A percentile compares a stretch with the other conserved stretches of the same genome.
Evolutionary conservation across 2,888 invertebrate species (phyloP).

Genomic region (Scaptomyza tumidula): DNA sequence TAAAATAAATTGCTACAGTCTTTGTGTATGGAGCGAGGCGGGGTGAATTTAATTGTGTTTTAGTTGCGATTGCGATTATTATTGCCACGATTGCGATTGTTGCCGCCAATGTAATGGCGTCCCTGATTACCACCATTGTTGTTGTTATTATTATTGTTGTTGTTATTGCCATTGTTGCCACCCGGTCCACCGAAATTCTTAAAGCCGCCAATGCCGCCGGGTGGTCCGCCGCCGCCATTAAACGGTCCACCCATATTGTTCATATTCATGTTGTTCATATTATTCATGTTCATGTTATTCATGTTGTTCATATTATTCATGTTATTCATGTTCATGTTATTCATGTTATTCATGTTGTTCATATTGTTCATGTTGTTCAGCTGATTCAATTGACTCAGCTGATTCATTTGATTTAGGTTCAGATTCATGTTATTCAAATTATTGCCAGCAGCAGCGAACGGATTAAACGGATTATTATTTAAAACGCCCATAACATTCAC

Average conservation of each 20-base stretch:
- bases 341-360: slow-evolving; percentile 49
- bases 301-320: slow-evolving; percentile 36
- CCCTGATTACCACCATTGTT: slow-evolving; percentile 41
- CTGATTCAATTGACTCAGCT: slow-evolving; percentile 11
- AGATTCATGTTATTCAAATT: slow-evolving; percentile 22
- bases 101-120: slow-evolving; percentile 44
- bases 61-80: slow-evolving; percentile 64
- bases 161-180: slow-evolving; percentile 23
- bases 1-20: slow-evolving; percentile 4
- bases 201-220: slow-evolving; percentile 23
- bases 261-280: slow-evolving; percentile 35
- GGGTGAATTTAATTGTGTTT: slow-evolving; percentile 5
- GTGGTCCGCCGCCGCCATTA: slow-evolving; percentile 41
- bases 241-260: slow-evolving; percentile 31
- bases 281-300: slow-evolving; percentile 22
- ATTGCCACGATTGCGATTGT: slow-evolving; percentile 57
- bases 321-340: slow-evolving; percentile 44
- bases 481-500: slow-evolving; percentile 37
- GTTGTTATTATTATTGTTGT: slow-evolving; percentile 29
- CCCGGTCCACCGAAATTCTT: slow-evolving; percentile 42
- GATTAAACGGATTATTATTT: slow-evolving; percentile 70
- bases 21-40: neutral
- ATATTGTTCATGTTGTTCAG: slow-evolving; percentile 20
- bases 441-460: slow-evolving; percentile 52
- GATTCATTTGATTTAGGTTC: slow-evolving; percentile 8